Conservation (phyloP, 2,888 invertebrate genomes). For the Drosophila atripex region DNA sequence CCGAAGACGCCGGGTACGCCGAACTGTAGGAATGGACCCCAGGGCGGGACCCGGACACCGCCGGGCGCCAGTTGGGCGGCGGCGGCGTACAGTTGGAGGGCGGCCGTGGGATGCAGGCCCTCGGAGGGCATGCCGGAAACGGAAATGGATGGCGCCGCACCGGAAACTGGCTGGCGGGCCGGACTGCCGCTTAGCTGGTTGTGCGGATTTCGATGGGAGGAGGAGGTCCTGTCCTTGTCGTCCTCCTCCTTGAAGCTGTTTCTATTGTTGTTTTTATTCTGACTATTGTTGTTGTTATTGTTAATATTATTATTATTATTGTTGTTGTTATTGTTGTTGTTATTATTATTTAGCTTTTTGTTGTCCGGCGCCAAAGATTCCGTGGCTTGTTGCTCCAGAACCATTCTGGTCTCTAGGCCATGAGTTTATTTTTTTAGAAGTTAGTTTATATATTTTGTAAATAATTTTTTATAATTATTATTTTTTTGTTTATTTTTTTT, state of each 20-base stretch:
- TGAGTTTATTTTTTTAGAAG: slow-evolving; percentile 24
- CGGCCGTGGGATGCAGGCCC: slow-evolving; percentile 82
- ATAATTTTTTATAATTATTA: not conserved
- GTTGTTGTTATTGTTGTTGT: slow-evolving; percentile 24
- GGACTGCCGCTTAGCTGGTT: slow-evolving; percentile 46
- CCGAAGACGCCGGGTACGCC: slow-evolving; percentile 82
- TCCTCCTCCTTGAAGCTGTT: slow-evolving; percentile 34
- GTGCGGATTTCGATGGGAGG: slow-evolving; percentile 24
- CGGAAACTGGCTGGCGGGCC: slow-evolving; percentile 46
- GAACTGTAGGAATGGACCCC: slow-evolving; percentile 82
- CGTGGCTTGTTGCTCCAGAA: slow-evolving; percentile 64
- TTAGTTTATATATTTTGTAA: not conserved
- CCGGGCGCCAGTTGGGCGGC: slow-evolving; percentile 82
- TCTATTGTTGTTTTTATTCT: not conserved
- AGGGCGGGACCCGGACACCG: slow-evolving; percentile 82
- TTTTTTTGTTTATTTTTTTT: slow-evolving; percentile 12
- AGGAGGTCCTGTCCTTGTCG: slow-evolving; percentile 19
- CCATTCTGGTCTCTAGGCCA: slow-evolving; percentile 74
- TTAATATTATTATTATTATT: slow-evolving; percentile 28
- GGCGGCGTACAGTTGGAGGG: slow-evolving; percentile 82
- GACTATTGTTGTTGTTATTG: slow-evolving; percentile 36
- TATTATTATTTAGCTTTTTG: slow-evolving; percentile 19
- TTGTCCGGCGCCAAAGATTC: slow-evolving; percentile 4
- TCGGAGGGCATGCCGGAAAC: slow-evolving; percentile 76
- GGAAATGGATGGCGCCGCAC: slow-evolving; percentile 33